These are phyloP conservation scores for Automeris io DNA, from an alignment of 2,888 invertebrate species.

Conservation along the genomic window DNA sequence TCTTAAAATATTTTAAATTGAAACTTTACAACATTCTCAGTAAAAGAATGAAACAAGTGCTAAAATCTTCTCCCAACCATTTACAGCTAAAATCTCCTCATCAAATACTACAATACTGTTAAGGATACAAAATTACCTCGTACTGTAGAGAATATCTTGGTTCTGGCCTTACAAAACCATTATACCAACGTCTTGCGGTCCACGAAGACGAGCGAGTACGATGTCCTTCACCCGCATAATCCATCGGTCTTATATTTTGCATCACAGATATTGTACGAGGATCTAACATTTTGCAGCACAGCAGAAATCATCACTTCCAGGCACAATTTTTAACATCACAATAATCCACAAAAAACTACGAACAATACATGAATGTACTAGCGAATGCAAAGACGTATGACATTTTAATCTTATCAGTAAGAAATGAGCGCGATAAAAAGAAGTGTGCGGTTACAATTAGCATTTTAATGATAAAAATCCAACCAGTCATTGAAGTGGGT, in stretches of 20 bases:
- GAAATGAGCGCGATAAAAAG: constrained; percentile 60
- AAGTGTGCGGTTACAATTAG: constrained; percentile 61
- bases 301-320: constrained; percentile 50
- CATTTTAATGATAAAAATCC: constrained; percentile 50
- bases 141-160: constrained; percentile 61
- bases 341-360: constrained; percentile 18
- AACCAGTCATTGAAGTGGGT: constrained; percentile 41
- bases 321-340: constrained; percentile 30
- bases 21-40: too few species aligned
- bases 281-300: constrained; percentile 54
- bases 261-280: constrained; percentile 42
- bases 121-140: constrained; percentile 35
- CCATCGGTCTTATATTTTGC: constrained; percentile 48
- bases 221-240: constrained; percentile 32
- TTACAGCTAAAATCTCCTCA: too few species aligned
- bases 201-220: constrained; percentile 57
- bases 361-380: constrained; percentile 32
- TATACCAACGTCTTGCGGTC: constrained; percentile 47
- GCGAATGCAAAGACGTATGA: constrained; percentile 56
- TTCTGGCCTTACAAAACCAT: constrained; percentile 40
- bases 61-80: too few species aligned
- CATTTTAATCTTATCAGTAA: constrained; percentile 63
- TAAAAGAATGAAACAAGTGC: too few species aligned
- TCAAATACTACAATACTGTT: background rate
- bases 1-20: too few species aligned